Percentiles rank a stretch among this genome's conserved stretches.
These are phyloP conservation scores for Hypercompe scribonia DNA, from an alignment of 2,888 invertebrate genomes.

Conservation along the genomic window DNA sequence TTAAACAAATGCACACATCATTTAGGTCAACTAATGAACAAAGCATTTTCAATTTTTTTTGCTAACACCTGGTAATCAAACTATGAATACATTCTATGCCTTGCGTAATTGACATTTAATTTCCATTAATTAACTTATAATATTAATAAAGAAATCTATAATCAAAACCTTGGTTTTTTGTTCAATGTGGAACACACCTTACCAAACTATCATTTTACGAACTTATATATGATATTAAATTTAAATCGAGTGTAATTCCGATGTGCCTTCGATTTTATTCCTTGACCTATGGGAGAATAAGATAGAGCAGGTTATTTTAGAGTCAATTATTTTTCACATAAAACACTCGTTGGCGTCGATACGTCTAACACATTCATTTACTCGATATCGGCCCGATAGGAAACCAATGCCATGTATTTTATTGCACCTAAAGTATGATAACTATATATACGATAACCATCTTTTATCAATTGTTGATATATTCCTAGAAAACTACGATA, in stretches of 20 bases:
- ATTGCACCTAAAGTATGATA: conserved; percentile 28
- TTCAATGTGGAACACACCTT: conserved; percentile 32
- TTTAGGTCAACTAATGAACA: background rate
- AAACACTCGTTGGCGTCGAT: conserved; percentile 24
- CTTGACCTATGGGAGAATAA: background rate
- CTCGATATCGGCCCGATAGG: conserved; percentile 30
- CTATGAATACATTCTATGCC: background rate
- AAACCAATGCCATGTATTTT: conserved; percentile 38
- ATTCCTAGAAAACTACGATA: conserved; percentile 9
- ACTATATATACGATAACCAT: background rate
- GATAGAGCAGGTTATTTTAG: conserved; percentile 13
- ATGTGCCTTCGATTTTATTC: conserved; percentile 31
- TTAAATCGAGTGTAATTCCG: conserved; percentile 23
- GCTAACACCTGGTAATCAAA: background rate
- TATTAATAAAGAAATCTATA: background rate
- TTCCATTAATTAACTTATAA: background rate
- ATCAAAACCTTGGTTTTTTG: background rate
- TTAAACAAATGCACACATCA: too few relatives aligned
- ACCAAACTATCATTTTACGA: conserved; percentile 35
- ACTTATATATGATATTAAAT: conserved; percentile 31
- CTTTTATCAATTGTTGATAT: background rate
- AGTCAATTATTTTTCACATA: conserved; percentile 9
- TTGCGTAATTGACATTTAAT: background rate
- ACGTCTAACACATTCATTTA: conserved; percentile 25
- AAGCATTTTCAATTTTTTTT: background rate